Conservation (phyloP, 2,113 vertebrate genomes). For the Nicator chloris region DNA sequence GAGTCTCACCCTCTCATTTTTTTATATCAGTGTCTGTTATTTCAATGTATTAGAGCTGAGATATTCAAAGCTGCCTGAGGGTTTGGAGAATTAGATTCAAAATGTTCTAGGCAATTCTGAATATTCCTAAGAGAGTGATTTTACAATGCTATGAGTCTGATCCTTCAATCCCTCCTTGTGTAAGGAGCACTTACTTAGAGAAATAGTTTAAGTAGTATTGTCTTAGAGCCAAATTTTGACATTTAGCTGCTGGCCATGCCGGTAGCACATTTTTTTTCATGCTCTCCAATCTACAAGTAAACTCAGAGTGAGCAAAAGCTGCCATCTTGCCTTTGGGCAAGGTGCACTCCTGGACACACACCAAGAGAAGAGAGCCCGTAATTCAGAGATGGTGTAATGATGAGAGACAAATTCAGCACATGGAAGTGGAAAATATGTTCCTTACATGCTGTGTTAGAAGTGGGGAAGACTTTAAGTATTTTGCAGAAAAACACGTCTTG, state of each 20-base stretch:
- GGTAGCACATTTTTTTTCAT: not conserved
- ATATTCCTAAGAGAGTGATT: constrained; percentile 59
- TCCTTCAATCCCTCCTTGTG: constrained; percentile 48
- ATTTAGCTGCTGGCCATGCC: constrained; percentile 58
- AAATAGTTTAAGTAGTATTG: constrained; percentile 38
- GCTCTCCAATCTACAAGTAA: not conserved
- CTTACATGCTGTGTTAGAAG: not conserved
- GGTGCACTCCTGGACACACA: not conserved
- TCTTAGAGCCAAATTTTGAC: constrained; percentile 59
- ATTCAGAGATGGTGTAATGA: not conserved
- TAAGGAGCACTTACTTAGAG: constrained; percentile 46
- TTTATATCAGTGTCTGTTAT: constrained; percentile 12
- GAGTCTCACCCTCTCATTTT: not conserved
- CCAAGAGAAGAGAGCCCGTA: rapidly evolving
- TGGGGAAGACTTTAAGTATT: not conserved
- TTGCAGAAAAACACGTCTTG: not conserved
- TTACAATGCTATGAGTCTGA: constrained; percentile 49
- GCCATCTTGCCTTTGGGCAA: constrained; percentile 16
- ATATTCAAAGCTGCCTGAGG: constrained; percentile 52
- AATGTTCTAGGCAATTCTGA: constrained; percentile 50
- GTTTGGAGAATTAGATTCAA: constrained; percentile 50
- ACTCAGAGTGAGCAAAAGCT: not conserved
- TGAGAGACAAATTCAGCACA: not conserved
- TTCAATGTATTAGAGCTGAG: constrained; percentile 26
- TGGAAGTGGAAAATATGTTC: not conserved